Conservation (phyloP, 2,113 vertebrate genomes). For the Mesitornis unicolor region DNA sequence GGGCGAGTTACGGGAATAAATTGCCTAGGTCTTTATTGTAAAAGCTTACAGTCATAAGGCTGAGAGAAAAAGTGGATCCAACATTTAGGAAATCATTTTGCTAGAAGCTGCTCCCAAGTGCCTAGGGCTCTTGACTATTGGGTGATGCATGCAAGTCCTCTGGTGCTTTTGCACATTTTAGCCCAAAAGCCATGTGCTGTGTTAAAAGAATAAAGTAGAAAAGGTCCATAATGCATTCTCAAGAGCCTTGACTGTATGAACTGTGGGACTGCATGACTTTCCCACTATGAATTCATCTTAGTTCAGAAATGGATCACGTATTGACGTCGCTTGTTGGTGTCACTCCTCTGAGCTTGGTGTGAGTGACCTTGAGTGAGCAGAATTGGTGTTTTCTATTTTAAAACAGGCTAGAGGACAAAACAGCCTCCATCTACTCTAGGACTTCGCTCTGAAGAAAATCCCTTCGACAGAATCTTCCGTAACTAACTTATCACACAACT, state of each 20-base stretch:
- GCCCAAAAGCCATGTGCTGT: background rate
- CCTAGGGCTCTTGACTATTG: background rate
- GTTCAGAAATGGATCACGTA: background rate
- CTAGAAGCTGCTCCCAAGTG: background rate
- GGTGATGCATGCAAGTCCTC: background rate
- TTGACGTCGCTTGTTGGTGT: background rate
- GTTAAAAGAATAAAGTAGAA: background rate
- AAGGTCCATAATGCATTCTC: background rate
- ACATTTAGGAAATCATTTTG: background rate
- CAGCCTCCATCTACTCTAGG: background rate
- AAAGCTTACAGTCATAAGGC: background rate
- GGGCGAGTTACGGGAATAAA: background rate
- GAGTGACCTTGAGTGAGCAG: background rate
- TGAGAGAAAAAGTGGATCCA: background rate
- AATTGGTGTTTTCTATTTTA: background rate
- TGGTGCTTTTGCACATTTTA: background rate
- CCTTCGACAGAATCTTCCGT: constrained; percentile 35
- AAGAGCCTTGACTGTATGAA: background rate
- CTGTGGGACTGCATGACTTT: background rate
- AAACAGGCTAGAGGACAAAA: background rate
- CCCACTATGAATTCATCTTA: background rate
- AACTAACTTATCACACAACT: constrained; percentile 21
- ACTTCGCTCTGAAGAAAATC: constrained; percentile 52
- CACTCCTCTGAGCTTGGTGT: background rate
- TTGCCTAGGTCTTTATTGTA: background rate